phyloP scores from a whole-genome alignment of 2,113 vertebrate species.

The Crotalus tigris region DNA sequence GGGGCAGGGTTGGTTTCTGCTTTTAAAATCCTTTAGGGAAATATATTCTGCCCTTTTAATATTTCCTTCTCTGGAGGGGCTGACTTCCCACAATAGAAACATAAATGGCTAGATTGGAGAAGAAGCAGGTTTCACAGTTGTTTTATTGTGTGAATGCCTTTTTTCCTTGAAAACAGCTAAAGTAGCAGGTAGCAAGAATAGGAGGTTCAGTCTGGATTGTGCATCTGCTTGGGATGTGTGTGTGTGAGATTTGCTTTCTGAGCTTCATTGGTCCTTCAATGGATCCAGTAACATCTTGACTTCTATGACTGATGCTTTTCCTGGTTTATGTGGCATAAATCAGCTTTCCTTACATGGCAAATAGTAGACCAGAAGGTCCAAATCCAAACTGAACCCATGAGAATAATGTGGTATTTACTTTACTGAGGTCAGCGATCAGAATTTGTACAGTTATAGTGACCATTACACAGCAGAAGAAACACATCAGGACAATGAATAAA shows the following conservation, averaged over 20 bases:
- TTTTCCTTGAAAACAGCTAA: background rate
- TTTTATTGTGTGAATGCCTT: background rate
- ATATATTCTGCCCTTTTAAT: no score
- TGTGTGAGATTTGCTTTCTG: background rate
- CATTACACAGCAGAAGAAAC: background rate
- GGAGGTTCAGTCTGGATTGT: background rate
- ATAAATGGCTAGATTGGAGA: background rate
- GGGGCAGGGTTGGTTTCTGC: no score
- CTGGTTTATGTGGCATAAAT: background rate
- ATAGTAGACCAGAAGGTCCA: background rate
- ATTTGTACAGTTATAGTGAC: background rate
- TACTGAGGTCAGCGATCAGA: background rate
- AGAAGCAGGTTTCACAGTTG: background rate
- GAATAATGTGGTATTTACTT: background rate
- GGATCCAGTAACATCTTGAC: background rate
- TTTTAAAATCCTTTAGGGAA: no score
- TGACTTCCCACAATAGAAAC: background rate
- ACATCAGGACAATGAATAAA: background rate
- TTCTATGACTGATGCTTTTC: background rate
- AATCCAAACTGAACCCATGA: background rate
- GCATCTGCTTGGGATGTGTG: background rate
- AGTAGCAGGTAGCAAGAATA: background rate
- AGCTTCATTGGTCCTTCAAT: background rate
- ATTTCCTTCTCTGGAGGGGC: no score
- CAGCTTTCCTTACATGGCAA: background rate